Percentiles rank a stretch among this genome's conserved stretches.
Evolutionary conservation across 2,888 invertebrate species (phyloP).

Genomic region (Rhogogaster chlorosoma): DNA sequence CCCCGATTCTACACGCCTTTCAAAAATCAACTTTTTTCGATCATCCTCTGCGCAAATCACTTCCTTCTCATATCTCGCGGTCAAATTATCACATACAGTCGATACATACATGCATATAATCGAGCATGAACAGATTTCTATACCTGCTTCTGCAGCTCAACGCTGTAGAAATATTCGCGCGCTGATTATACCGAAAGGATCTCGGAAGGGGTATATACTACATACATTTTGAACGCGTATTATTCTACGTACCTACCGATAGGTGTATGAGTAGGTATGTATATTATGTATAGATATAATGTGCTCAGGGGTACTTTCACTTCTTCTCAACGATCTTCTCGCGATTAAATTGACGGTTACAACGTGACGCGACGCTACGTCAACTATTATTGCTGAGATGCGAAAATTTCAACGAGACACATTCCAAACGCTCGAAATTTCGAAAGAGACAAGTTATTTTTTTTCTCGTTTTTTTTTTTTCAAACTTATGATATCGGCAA

Average conservation of each 20-base stretch:
- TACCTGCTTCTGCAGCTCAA: not conserved
- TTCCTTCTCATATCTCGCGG: not conserved
- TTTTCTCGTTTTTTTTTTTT: not conserved
- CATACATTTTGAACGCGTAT: not conserved
- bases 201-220: too few species aligned
- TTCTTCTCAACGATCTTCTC: constrained; percentile 22
- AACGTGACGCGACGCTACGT: not conserved
- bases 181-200: not conserved
- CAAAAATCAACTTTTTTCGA: not conserved
- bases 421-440: not conserved
- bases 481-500: not conserved
- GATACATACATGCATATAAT: not conserved
- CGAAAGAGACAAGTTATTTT: not conserved
- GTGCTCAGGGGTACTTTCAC: constrained; percentile 17
- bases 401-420: not conserved
- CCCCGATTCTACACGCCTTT: not conserved
- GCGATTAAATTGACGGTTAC: constrained; percentile 21
- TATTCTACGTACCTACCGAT: not conserved
- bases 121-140: not conserved
- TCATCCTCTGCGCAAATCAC: not conserved
- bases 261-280: not conserved
- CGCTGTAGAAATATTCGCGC: not conserved
- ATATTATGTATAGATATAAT: not conserved
- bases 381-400: not conserved
- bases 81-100: not conserved